Percentiles rank a stretch among this genome's conserved stretches.
phyloP scores from a whole-genome alignment of 2,113 vertebrate species.

The Hystrix brachyura region DNA sequence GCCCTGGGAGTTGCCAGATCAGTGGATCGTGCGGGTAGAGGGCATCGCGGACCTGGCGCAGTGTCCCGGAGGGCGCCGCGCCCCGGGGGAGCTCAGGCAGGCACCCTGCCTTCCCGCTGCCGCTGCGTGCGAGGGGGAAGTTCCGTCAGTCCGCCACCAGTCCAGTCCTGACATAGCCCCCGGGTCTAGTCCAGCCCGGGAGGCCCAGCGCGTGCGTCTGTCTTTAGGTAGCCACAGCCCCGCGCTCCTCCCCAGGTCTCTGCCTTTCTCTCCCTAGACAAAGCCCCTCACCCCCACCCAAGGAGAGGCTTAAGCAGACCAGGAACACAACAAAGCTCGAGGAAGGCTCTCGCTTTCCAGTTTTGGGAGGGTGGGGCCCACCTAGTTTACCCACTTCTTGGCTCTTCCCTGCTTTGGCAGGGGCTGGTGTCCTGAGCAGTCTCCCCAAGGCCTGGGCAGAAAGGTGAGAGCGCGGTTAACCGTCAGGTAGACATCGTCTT shows the following conservation, averaged over 20 bases:
- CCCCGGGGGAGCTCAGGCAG: too few species aligned
- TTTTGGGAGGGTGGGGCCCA: not conserved
- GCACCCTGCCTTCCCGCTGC: too few species aligned
- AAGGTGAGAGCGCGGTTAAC: not conserved
- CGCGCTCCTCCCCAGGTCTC: not conserved
- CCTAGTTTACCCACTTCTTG: not conserved
- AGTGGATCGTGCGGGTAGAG: rapidly evolving
- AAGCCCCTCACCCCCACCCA: not conserved
- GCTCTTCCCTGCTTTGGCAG: not conserved
- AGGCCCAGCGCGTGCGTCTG: too few species aligned
- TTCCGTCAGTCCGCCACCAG: not conserved
- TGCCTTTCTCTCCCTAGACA: too few species aligned
- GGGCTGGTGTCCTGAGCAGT: not conserved
- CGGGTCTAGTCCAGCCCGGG: rapidly evolving
- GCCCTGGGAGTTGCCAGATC: not conserved
- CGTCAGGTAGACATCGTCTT: rapidly evolving
- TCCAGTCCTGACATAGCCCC: not conserved
- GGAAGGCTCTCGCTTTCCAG: not conserved
- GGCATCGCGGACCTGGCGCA: rapidly evolving
- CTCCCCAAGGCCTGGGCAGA: not conserved
- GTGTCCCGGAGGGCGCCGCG: not conserved
- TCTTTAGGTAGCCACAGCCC: not conserved
- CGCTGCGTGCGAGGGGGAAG: rapidly evolving
- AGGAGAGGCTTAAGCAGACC: not conserved
- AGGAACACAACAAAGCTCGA: not conserved